These are phyloP conservation scores for Gastracanthus pulcherrimus DNA, from an alignment of 2,888 invertebrate species.

Conservation along the genomic window DNA sequence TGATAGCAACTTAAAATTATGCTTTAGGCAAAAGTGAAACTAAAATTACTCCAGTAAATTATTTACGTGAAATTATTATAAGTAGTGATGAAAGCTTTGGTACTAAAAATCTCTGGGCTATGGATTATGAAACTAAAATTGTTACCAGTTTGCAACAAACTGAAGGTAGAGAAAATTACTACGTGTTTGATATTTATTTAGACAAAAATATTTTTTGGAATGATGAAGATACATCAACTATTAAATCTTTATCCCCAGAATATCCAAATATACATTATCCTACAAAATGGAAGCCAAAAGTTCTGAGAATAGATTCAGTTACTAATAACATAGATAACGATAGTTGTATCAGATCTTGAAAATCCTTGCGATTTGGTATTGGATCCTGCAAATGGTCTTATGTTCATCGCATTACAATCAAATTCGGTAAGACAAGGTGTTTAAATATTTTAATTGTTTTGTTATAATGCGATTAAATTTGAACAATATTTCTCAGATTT, in stretches of 20 bases:
- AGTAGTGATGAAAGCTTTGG: too few relatives aligned
- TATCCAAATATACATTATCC: neutral
- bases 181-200: neutral
- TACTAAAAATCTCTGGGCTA: neutral
- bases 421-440: neutral
- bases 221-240: neutral
- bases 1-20: too few relatives aligned
- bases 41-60: too few relatives aligned
- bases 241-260: neutral
- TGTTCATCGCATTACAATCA: neutral
- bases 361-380: neutral
- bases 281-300: neutral
- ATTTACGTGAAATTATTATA: too few relatives aligned
- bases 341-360: neutral
- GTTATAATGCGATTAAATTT: neutral
- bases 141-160: too few relatives aligned
- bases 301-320: neutral
- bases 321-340: neutral
- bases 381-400: neutral
- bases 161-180: neutral
- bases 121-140: neutral
- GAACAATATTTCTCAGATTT: neutral
- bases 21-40: too few relatives aligned
- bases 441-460: neutral
- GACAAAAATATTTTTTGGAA: neutral